phyloP scores from a whole-genome alignment of 2,113 vertebrate genomes.

The Chiloscyllium plagiosum region DNA sequence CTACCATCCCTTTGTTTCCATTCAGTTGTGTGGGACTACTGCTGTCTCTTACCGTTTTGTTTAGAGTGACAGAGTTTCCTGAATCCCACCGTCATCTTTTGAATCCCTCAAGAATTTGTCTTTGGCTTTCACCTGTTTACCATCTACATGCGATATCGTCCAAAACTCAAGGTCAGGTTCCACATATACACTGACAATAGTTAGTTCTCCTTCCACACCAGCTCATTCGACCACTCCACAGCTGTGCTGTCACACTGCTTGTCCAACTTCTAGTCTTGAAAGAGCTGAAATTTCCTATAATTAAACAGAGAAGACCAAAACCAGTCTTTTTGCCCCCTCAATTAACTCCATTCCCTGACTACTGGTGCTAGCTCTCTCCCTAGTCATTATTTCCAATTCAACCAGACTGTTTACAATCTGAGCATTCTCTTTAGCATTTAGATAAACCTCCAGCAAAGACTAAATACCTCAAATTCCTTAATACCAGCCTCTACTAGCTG shows the following conservation, averaged over 20 bases:
- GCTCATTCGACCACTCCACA: not conserved
- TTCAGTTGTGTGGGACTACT: too few relatives aligned
- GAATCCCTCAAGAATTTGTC: not conserved
- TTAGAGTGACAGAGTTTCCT: not conserved
- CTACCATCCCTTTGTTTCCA: too few relatives aligned
- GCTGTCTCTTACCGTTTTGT: too few relatives aligned
- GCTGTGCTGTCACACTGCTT: not conserved
- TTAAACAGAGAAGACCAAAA: not conserved
- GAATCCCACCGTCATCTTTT: not conserved
- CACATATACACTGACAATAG: not conserved
- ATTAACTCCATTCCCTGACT: not conserved
- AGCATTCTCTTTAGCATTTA: not conserved
- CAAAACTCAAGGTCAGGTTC: not conserved
- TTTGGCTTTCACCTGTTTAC: not conserved
- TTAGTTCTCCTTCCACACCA: not conserved
- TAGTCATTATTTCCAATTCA: not conserved
- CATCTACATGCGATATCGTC: not conserved
- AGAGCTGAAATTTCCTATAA: not conserved
- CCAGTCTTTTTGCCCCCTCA: not conserved
- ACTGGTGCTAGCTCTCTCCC: not conserved
- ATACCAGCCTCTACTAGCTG: not conserved
- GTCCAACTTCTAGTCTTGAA: not conserved
- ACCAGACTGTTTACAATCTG: not conserved
- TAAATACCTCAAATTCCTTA: not conserved
- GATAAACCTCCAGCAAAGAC: not conserved